Percentiles rank a stretch among this genome's conserved stretches.
Evolutionary conservation across 2,797 vertebrate species (phyloP).

Genomic region (Melanotaenia boesemani): DNA sequence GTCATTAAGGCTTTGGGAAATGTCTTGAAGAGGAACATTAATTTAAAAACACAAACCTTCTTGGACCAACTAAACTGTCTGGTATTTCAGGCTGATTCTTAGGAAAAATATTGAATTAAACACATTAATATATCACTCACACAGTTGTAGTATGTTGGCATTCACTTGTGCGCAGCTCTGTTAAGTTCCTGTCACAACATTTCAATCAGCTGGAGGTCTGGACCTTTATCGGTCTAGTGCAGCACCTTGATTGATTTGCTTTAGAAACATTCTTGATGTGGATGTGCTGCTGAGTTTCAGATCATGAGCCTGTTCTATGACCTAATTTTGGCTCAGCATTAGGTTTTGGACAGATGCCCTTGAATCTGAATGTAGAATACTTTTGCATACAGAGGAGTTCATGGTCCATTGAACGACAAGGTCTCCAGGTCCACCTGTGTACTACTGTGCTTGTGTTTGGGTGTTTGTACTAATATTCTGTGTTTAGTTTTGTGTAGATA

Average conservation of each 20-base stretch:
- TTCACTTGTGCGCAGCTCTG: background rate
- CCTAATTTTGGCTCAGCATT: background rate
- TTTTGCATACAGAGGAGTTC: background rate
- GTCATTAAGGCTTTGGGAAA: constrained; percentile 16
- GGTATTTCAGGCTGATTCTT: too few species aligned
- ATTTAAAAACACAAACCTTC: background rate
- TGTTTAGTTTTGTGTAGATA: background rate
- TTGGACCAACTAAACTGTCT: background rate
- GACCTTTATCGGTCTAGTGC: background rate
- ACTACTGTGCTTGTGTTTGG: background rate
- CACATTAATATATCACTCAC: too few species aligned
- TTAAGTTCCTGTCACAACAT: background rate
- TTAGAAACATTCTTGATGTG: background rate
- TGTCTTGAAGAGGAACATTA: background rate
- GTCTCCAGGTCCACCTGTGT: background rate
- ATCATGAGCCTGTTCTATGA: background rate
- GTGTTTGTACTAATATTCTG: background rate
- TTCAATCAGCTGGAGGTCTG: background rate
- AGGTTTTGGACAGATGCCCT: background rate
- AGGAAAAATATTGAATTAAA: too few species aligned
- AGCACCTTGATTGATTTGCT: background rate
- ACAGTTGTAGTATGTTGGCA: background rate
- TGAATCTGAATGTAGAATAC: background rate
- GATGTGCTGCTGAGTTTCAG: background rate
- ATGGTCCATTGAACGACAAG: background rate